These are phyloP conservation scores for Melinaea marsaeus DNA, from an alignment of 2,888 invertebrate species.

Conservation along the genomic window DNA sequence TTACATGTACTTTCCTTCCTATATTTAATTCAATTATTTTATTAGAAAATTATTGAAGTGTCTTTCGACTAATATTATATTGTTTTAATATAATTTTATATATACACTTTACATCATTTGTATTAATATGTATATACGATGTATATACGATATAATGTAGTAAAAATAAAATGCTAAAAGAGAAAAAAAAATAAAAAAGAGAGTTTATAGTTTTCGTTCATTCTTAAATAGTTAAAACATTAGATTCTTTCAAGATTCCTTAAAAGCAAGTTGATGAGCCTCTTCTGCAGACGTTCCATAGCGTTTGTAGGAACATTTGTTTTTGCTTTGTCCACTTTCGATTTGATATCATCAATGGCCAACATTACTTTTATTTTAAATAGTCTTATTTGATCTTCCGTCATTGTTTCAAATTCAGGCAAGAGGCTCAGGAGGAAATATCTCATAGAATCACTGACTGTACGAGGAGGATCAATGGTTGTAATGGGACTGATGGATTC, in stretches of 20 bases:
- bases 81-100: too few species aligned
- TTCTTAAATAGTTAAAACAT: not conserved
- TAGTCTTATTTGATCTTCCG: constrained; percentile 39
- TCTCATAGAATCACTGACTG: constrained; percentile 30
- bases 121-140: too few species aligned
- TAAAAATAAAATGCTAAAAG: too few species aligned
- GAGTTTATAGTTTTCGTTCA: too few species aligned
- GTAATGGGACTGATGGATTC: constrained; percentile 10
- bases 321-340: constrained; percentile 15
- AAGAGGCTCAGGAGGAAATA: constrained; percentile 43
- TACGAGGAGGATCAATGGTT: constrained; percentile 16
- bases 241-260: constrained; percentile 34
- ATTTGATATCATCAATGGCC: constrained; percentile 25
- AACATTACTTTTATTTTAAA: constrained; percentile 45
- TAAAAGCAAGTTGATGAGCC: constrained; percentile 32
- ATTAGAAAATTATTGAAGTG: too few species aligned
- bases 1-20: too few species aligned
- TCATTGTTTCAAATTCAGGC: constrained; percentile 44
- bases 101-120: too few species aligned
- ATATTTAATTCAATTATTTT: too few species aligned
- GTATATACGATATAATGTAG: too few species aligned
- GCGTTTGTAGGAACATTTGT: constrained; percentile 3
- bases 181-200: too few species aligned
- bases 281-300: constrained; percentile 21
- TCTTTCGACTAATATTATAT: too few species aligned